Base-by-base conservation (phyloP, 2,888 invertebrate genomes). In the Eumacrocentrus americanus region DNA sequence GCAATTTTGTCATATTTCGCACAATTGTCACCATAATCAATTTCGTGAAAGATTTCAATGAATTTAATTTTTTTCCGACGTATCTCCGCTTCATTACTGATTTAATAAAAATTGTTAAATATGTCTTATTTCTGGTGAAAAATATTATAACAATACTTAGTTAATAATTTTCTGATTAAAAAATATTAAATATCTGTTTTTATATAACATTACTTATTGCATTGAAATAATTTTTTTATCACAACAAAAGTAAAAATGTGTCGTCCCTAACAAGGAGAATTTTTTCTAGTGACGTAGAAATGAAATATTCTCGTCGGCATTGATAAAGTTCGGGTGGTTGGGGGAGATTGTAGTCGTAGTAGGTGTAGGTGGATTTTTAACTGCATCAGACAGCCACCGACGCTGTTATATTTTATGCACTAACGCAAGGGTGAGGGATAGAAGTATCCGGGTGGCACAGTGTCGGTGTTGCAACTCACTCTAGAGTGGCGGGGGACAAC, bases 371-470 rank as follows among this genome's bases (percentile, higher is more conserved):
- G 46, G 51, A 62, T 68, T 69, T 67, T 64, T 65, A 69, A 70
- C 66, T 66, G 66, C 67, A 60, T 62, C 60, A 65, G 68, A 68
- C 70, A 66, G 67, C 59, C 58, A 63, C 66, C 37, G 63, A 59
- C 64, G 66, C 60, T 66, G 66, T 67, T 68, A 69, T 69, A 67
- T 68, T 67, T 66, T 68, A 67, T 70, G 67, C 66, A 68, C 67
- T 68, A 64, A 64, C 61, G 61, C 61, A 66, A 67, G 35, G 42
- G 60, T 18, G n/a, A 48, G 23, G 50, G 20, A 37, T 47, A 53
- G 46, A 12, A 23, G 46, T 25, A 46, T 46, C 22, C 18, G 20
- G 16, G 29, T 50, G 29, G 16, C 16, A 18, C 35, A 20, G 44
- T 56, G 29, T 53, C 62, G 63, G 66, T 66, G 61, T 61, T 54